Evolutionary conservation across 2,113 vertebrate genomes (phyloP), one percentile per base, ranked within the genome.

Genomic region (Solea senegalensis): DNA sequence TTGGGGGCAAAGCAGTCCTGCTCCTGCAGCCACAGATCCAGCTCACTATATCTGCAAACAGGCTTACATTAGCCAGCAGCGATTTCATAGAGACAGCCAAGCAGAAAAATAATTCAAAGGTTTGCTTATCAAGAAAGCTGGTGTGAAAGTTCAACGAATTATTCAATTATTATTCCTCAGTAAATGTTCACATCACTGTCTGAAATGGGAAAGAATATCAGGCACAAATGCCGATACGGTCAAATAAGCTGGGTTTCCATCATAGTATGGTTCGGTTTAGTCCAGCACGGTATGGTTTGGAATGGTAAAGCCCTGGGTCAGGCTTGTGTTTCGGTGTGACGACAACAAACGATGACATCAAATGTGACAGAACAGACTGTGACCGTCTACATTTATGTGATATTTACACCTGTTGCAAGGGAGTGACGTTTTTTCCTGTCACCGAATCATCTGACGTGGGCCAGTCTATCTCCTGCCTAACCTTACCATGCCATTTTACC

Each of bases 41-140:
- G 71, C 77, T 81, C 72, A 78, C 78, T 88, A 85, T 89, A 90
- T 90, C 91, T 87, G 86, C 82, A 87, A 83, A 82, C 86, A 87
- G 80, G 78, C 84, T 87, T 91, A 85, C 72, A 90, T 91, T 91
- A 92, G 87, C 84, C 85, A 69, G 79, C 82, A 92, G 87, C 87
- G 90, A 92, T 93, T 92, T 91, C 89, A 92, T 84, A 86, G 90
- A 78, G 78, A 93, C 87, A 88, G 75, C 81, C 91, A 93, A 92
- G 90, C 85, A 92, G 87, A 91, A 92, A 91, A 92, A 89, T 91
- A 88, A 91, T 91, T 93, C 86, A 90, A 90, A 91, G 89, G 80
- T 85, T 89, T 89, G 85, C 91, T 93, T 91, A 91, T 92, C 90
- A 85, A 84, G 74, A 87, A 85, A 81, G 79, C 76, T 72, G 77